phyloP scores from a whole-genome alignment of 2,888 invertebrate species.

The Gymnoscelis rufifasciata region DNA sequence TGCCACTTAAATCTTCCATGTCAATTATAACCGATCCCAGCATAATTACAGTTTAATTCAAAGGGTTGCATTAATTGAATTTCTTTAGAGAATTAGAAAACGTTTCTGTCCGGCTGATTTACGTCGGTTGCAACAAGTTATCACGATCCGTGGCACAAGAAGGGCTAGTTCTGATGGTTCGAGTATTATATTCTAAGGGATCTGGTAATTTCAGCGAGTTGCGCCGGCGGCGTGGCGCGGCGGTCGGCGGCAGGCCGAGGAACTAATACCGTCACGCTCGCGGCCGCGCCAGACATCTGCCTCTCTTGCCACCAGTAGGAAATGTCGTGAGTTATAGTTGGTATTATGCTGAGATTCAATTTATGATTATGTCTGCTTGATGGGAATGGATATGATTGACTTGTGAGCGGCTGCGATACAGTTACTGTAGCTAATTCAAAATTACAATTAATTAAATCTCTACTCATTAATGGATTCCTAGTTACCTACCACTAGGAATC shows the following conservation, averaged over 20 bases:
- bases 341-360: slow-evolving; percentile 15
- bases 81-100: slow-evolving; percentile 6
- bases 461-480: too few species aligned
- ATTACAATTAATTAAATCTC: too few species aligned
- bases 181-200: slow-evolving; percentile 16
- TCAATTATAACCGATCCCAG: neutral
- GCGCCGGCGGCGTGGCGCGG: slow-evolving; percentile 37
- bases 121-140: neutral
- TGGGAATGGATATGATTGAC: slow-evolving; percentile 1
- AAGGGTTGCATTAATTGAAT: neutral
- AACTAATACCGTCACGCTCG: slow-evolving; percentile 54
- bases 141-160: neutral
- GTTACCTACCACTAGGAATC: too few species aligned
- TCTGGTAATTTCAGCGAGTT: slow-evolving; percentile 20
- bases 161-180: slow-evolving; percentile 4
- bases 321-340: slow-evolving; percentile 22
- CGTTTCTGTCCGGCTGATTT: neutral
- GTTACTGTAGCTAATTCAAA: too few species aligned
- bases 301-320: slow-evolving; percentile 20
- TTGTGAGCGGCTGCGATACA: neutral
- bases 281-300: slow-evolving; percentile 29
- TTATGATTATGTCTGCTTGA: slow-evolving; percentile 20
- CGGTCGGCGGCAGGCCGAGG: slow-evolving; percentile 43
- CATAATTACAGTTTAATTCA: slow-evolving; percentile 2
- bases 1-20: slow-evolving; percentile 1